Evolutionary conservation across 2,888 invertebrate genomes (phyloP).

Genomic region (Noctuana brunneofusca): DNA sequence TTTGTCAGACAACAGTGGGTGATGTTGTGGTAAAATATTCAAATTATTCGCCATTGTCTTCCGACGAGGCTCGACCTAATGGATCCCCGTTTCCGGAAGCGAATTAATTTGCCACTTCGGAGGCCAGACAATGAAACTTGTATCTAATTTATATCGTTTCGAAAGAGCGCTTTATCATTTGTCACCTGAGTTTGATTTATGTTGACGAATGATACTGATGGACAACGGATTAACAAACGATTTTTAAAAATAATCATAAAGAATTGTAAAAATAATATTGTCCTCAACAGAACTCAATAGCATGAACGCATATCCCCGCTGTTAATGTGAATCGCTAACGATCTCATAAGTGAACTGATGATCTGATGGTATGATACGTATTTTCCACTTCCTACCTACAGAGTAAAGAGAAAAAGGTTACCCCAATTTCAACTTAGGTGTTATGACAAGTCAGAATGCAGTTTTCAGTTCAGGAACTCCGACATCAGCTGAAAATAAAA

Average conservation of each 20-base stretch:
- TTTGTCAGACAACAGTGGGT: slow-evolving; percentile 28
- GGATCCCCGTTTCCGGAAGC: slow-evolving; percentile 25
- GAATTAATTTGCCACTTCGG: slow-evolving; percentile 29
- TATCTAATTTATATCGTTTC: slow-evolving; percentile 22
- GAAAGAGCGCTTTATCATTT: slow-evolving; percentile 16
- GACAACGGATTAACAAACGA: not conserved
- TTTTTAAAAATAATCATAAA: not conserved
- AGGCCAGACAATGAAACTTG: slow-evolving; percentile 23
- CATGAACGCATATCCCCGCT: too few relatives aligned
- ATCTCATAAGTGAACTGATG: too few relatives aligned
- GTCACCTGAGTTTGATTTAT: slow-evolving; percentile 4
- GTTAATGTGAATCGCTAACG: too few relatives aligned
- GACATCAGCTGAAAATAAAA: slow-evolving; percentile 34
- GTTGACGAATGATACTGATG: not conserved
- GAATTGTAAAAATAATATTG: not conserved
- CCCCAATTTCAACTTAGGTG: slow-evolving; percentile 20
- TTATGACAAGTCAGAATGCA: slow-evolving; percentile 26
- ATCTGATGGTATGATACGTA: too few relatives aligned
- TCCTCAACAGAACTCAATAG: too few relatives aligned
- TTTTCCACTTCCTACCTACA: too few relatives aligned
- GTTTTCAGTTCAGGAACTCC: slow-evolving; percentile 20
- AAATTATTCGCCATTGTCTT: slow-evolving; percentile 31
- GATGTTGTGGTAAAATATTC: slow-evolving; percentile 24
- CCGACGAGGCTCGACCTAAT: slow-evolving; percentile 27
- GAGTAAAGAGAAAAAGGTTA: not conserved